phyloP scores from a whole-genome alignment of 2,797 vertebrate species.

The Denticeps clupeoides region DNA sequence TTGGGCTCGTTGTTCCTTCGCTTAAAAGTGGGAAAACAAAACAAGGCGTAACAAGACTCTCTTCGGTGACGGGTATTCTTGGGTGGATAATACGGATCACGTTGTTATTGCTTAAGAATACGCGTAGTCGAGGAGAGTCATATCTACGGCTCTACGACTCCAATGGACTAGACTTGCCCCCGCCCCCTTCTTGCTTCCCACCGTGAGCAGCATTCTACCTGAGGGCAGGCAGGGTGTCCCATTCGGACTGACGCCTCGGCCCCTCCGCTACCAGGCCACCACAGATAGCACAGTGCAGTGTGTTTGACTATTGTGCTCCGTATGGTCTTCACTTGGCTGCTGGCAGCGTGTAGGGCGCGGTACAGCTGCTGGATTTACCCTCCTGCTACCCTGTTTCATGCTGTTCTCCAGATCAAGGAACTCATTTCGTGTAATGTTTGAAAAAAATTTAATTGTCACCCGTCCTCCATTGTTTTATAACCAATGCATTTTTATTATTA shows the following conservation, averaged over 20 bases:
- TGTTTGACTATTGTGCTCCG: neutral
- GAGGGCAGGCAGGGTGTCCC: conserved; percentile 3
- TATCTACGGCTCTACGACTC: conserved; percentile 30
- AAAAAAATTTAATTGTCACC: too few relatives aligned
- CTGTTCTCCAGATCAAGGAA: too few relatives aligned
- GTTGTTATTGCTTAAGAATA: conserved; percentile 99
- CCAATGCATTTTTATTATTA: too few relatives aligned
- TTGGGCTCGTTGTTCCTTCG: too few relatives aligned
- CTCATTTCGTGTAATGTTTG: too few relatives aligned
- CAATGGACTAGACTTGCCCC: conserved; percentile 35
- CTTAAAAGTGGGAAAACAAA: neutral
- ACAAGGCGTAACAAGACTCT: conserved; percentile 52
- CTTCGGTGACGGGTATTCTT: conserved; percentile 99
- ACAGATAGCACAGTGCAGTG: conserved; percentile 4
- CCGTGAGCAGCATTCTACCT: conserved; percentile 4
- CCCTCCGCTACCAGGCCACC: neutral
- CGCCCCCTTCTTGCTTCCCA: conserved; percentile 3
- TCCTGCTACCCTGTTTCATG: too few relatives aligned
- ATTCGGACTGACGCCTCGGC: neutral
- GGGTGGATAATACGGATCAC: conserved; percentile 99
- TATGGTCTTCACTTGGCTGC: neutral
- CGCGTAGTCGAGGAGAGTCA: conserved; percentile 73
- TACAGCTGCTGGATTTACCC: too few relatives aligned
- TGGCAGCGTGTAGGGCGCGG: too few relatives aligned
- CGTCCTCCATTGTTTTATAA: too few relatives aligned